A percentile compares a stretch with the other conserved stretches of the same genome.
Evolutionary conservation across 37 sponge, comb jelly and placozoan genomes (phyloP).

Genomic region (Chondrosia reniformis): DNA sequence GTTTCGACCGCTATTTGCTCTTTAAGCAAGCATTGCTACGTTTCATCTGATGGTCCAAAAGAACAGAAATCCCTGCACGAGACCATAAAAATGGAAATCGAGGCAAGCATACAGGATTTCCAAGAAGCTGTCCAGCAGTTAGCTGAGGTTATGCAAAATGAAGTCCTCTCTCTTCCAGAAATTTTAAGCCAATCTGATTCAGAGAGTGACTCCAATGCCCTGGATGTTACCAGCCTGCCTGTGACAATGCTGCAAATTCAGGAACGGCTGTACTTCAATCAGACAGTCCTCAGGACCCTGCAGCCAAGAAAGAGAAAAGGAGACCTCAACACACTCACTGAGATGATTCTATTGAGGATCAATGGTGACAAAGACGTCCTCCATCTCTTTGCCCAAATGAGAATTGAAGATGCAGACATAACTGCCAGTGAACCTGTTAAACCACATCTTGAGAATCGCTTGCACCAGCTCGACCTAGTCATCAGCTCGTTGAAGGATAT

Average conservation of each 20-base stretch:
- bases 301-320: conserved; percentile 51
- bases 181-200: background rate
- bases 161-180: conserved; percentile 9
- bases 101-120: conserved; percentile 50
- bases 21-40: conserved; percentile 44
- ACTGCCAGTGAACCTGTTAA: conserved; percentile 37
- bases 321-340: conserved; percentile 34
- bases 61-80: conserved; percentile 32
- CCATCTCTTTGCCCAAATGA: conserved; percentile 33
- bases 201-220: background rate
- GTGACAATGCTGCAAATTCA: conserved; percentile 55
- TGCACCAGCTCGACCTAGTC: conserved; percentile 44
- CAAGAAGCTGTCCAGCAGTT: conserved; percentile 37
- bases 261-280: conserved; percentile 65
- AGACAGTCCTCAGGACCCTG: conserved; percentile 41
- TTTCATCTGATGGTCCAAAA: conserved; percentile 34
- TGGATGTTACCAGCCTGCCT: background rate
- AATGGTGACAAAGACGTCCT: conserved; percentile 66
- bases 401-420: conserved; percentile 16
- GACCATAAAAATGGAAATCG: conserved; percentile 50
- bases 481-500: conserved; percentile 50
- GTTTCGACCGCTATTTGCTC: conserved; percentile 42
- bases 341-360: conserved; percentile 50
- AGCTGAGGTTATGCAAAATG: conserved; percentile 18
- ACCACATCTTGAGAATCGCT: conserved; percentile 39